Base-by-base conservation (phyloP, 2,888 invertebrate species). In the Lepidonotus clava region DNA sequence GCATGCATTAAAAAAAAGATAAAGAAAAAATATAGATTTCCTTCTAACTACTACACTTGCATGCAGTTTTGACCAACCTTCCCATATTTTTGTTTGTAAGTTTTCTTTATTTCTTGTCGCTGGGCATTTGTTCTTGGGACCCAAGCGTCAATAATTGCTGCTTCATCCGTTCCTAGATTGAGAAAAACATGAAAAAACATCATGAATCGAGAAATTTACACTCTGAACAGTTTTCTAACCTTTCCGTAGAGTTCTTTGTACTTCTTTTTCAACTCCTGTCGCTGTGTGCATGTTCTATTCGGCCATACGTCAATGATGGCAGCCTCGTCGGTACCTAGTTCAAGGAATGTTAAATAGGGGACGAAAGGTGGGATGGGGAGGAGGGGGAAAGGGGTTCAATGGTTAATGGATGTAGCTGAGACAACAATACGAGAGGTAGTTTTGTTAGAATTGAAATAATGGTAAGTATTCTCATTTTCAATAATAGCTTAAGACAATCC, bases 241-340 rank as follows among this genome's bases (percentile, higher is more conserved):
- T 90, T 91, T 11, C 90, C 90, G 34, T 86, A 91, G 84, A 88
- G 86, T 0, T 87, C 85, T 83, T 89, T 90, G 84, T 86, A 91
- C n/a, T 67, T 88, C 46, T 88, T 85, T 32, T 88, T 88, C 0
- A 91, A 87, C 76, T 91, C 83, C 71, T 87, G 56, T 38, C 91
- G 84, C 86, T 91, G 91, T 6, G 67, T 85, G 84, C 85, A 87
- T 14, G 89, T 89, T 66, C 91, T 76, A 18, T 89, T 85, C 28
- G 90, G 89, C 86, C 90, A 86, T n/a, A 92, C 89, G 84, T 87
- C 85, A 34, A 91, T 91, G 32, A 91, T 89, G 32, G 89, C 89
- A 32, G 86, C 77, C 66, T 91, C 91, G 85, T 91, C 89, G 0
- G 91, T 91, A 11, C 89, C 89, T 89, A 71, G 0, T 2, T 46